Conservation (phyloP, 2,888 invertebrate species). For the Gandaritis pyraliata region DNA sequence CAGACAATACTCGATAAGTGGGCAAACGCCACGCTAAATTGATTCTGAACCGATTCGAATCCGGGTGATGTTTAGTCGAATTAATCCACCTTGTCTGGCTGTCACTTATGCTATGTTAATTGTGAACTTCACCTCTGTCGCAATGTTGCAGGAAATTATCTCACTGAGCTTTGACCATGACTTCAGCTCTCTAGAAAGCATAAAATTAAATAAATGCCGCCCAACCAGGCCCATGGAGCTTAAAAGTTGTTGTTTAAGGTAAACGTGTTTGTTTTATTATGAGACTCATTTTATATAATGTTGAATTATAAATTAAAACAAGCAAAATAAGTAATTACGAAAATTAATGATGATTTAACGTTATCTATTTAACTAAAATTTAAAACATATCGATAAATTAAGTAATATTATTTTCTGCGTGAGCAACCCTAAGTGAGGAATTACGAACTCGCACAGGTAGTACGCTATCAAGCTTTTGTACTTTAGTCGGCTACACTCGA, state of each 20-base stretch:
- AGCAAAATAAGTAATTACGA: too few relatives aligned
- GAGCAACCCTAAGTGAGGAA: slow-evolving; percentile 58
- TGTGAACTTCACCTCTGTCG: slow-evolving; percentile 29
- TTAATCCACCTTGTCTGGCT: slow-evolving; percentile 50
- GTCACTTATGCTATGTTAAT: slow-evolving; percentile 33
- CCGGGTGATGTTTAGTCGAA: slow-evolving; percentile 63
- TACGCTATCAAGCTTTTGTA: slow-evolving; percentile 74
- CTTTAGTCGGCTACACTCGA: slow-evolving; percentile 67
- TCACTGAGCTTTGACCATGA: neutral
- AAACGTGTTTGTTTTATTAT: too few relatives aligned
- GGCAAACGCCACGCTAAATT: slow-evolving; percentile 78
- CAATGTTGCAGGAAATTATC: slow-evolving; percentile 13
- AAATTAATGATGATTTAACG: too few relatives aligned
- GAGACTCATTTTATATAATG: too few relatives aligned
- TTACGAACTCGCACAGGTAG: slow-evolving; percentile 59
- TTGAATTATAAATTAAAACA: too few relatives aligned
- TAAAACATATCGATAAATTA: slow-evolving; percentile 56
- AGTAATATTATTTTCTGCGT: neutral
- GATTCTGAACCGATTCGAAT: slow-evolving; percentile 70
- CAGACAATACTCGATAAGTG: slow-evolving; percentile 81
- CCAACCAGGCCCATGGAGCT: too few relatives aligned
- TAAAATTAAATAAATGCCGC: neutral
- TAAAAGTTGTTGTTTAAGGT: too few relatives aligned
- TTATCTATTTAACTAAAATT: too few relatives aligned
- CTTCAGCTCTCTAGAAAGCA: neutral